Conservation (phyloP, 2,888 invertebrate species). For the Erebia epiphron region DNA sequence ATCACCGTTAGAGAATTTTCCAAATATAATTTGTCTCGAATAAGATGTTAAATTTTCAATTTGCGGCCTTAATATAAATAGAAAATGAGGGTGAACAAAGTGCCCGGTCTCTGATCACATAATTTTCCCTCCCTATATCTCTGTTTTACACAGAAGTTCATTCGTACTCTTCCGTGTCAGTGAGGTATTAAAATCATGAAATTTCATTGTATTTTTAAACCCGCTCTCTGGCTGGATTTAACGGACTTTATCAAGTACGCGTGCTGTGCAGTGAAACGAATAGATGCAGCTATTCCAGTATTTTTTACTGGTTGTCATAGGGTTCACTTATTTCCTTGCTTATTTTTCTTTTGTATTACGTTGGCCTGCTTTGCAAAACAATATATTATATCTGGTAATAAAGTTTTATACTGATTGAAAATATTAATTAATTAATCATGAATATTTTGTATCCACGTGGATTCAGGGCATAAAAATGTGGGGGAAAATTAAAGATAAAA, state of each 20-base stretch:
- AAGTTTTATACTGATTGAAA: neutral
- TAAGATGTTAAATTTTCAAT: constrained; percentile 30
- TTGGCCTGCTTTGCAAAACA: neutral
- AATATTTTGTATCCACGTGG: no score
- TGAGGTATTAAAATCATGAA: constrained; percentile 24
- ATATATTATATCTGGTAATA: neutral
- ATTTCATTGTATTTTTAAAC: constrained; percentile 25
- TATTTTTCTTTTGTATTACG: neutral
- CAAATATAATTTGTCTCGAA: neutral
- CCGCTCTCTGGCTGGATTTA: constrained; percentile 17
- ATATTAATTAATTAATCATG: neutral
- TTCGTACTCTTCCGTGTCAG: constrained; percentile 29
- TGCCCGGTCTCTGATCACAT: constrained; percentile 49
- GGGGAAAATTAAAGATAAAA: no score
- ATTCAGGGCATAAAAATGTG: no score
- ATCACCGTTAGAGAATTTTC: neutral
- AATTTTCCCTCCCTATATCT: constrained; percentile 50
- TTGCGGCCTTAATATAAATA: constrained; percentile 34
- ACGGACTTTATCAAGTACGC: constrained; percentile 19
- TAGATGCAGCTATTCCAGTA: constrained; percentile 12
- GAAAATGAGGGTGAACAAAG: constrained; percentile 27
- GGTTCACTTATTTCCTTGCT: constrained; percentile 14
- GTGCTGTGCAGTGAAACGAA: constrained; percentile 17
- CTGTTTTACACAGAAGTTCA: constrained; percentile 39
- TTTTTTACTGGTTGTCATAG: constrained; percentile 10